Conservation (phyloP, 2,888 invertebrate genomes). For the Hemicrepidius hirtus region DNA sequence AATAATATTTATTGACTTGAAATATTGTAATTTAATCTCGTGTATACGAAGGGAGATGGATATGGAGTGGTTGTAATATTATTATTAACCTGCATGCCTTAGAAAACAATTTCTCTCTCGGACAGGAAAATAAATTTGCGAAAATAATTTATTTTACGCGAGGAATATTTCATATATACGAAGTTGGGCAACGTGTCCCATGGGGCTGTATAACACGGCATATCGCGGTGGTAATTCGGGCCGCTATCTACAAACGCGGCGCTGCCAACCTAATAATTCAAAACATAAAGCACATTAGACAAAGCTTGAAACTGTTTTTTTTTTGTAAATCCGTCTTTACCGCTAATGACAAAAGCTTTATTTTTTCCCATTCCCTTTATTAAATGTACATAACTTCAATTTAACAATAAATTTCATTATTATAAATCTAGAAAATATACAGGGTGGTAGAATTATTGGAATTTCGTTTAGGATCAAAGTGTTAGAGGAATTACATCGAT, state of each 20-base stretch:
- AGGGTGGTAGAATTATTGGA: constrained; percentile 12
- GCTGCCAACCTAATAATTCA: constrained; percentile 48
- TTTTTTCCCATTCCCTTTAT: constrained; percentile 29
- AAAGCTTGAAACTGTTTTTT: constrained; percentile 33
- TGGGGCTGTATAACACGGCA: constrained; percentile 52
- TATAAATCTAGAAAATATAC: too few relatives aligned
- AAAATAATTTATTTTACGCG: constrained; percentile 39
- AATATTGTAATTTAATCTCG: too few relatives aligned
- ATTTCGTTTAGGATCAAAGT: constrained; percentile 11
- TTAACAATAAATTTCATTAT: too few relatives aligned
- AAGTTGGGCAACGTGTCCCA: constrained; percentile 49
- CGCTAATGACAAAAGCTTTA: constrained; percentile 22
- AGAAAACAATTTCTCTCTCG: constrained; percentile 24
- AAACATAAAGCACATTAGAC: constrained; percentile 47
- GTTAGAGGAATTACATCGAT: not conserved
- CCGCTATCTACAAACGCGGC: constrained; percentile 39
- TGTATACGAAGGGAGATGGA: too few relatives aligned
- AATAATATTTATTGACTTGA: too few relatives aligned
- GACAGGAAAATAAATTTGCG: constrained; percentile 18
- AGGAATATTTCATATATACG: constrained; percentile 42
- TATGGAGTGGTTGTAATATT: too few relatives aligned
- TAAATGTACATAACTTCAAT: not conserved
- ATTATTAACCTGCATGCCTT: constrained; percentile 2
- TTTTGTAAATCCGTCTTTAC: constrained; percentile 1
- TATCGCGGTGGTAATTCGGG: constrained; percentile 50